Evolutionary conservation across 2,113 vertebrate genomes (phyloP), one percentile per base, ranked within the genome.

Genomic region (Sceloporus undulatus): DNA sequence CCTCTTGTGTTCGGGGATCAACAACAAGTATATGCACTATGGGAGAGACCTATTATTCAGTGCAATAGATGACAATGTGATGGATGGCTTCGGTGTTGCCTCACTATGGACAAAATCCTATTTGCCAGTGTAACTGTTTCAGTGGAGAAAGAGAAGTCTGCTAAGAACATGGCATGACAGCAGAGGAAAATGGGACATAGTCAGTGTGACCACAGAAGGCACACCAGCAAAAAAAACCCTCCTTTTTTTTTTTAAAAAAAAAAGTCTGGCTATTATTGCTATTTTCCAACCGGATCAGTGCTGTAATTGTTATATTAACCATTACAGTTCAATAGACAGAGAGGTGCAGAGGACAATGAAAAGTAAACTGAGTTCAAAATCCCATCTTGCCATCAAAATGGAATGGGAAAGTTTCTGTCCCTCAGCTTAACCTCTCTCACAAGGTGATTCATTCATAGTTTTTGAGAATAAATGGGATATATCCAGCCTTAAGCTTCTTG

Each of bases 41-140:
- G 88, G 78, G 80, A 93, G 56, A 70, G 78, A 93, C 40, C 40
- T 90, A 84, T 25, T 52, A 86, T 48, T 89, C 70, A 76, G 87
- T 86, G 92, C 91, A 34, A 82, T 74, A 83, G 90, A 89, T 34
- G 85, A 21, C 27, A 56, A 56, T 66, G 5, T 42, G 34, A 66
- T 87, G 38, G 77, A 84, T 87, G 2, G 23, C 62, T 90, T 87
- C 91, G 42, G 70, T 83, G 54, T 13, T 82, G 77, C 79, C 21
- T 93, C 84, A 87, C 9, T 87, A 9, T n/a, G 34, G 56, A 10
- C 56, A 59, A 59, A 10, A 59, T 59, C 56, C 56, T 59, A 10
- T 59, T 16, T 59, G 56, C 56, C 56, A 59, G 56, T 59, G 9
- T 9, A 16, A 59, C 56, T 59, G 56, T 59, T 10, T 59, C 11